These are phyloP conservation scores for Lycodopsis pacificus DNA, from an alignment of 2,797 vertebrate genomes.

Conservation along the genomic window DNA sequence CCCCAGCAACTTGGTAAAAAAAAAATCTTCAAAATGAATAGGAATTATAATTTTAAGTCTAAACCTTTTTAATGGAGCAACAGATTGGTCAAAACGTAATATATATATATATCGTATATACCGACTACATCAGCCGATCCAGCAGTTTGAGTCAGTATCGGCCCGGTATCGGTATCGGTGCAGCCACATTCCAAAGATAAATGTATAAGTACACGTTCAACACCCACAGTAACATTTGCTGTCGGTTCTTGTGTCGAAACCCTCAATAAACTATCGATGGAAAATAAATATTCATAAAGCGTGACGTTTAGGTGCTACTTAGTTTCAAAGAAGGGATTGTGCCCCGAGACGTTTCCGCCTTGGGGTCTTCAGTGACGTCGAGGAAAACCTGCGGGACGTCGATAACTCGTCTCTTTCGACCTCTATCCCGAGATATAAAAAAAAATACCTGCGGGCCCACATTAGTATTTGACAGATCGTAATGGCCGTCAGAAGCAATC, in stretches of 20 bases:
- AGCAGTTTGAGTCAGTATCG: too few relatives aligned
- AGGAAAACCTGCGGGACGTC: too few relatives aligned
- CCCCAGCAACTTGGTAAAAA: too few relatives aligned
- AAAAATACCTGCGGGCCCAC: constrained; percentile 9
- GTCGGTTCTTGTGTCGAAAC: not conserved
- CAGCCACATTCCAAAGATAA: not conserved
- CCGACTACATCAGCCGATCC: too few relatives aligned
- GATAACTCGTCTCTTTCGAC: constrained; percentile 4
- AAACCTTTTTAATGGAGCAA: too few relatives aligned
- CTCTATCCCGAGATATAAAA: too few relatives aligned
- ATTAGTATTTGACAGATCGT: constrained; percentile 28
- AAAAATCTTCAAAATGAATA: too few relatives aligned
- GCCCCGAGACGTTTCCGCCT: constrained; percentile 3
- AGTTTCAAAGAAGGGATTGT: constrained; percentile 9
- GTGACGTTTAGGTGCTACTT: not conserved
- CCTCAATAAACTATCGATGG: not conserved
- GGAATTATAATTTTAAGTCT: too few relatives aligned
- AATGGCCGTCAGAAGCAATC: constrained; percentile 32
- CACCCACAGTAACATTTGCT: not conserved
- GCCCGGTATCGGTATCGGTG: too few relatives aligned
- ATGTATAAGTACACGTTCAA: not conserved
- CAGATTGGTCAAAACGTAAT: too few relatives aligned
- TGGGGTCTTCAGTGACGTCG: not conserved
- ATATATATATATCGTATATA: too few relatives aligned
- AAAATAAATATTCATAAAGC: constrained; percentile 1